These are phyloP conservation scores for Otolemur crassicaudatus DNA, from an alignment of 2,797 vertebrate species.

Conservation along the genomic window DNA sequence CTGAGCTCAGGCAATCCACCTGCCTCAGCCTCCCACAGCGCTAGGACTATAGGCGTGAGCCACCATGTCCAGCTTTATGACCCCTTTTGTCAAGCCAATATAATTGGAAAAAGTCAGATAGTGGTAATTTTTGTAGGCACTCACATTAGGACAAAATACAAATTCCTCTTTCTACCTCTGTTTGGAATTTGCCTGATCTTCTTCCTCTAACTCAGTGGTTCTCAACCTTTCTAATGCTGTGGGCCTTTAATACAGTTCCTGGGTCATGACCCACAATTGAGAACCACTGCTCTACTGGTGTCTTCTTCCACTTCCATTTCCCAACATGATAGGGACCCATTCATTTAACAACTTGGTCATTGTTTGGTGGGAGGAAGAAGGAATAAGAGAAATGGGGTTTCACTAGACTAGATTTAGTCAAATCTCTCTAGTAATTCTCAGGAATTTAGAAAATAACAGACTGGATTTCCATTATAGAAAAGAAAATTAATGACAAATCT, in stretches of 20 bases:
- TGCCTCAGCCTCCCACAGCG: too few relatives aligned
- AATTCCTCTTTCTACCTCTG: not conserved
- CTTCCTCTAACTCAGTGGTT: not conserved
- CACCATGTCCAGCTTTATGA: not conserved
- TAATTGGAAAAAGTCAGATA: not conserved
- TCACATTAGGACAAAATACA: constrained; percentile 37
- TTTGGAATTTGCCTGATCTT: constrained; percentile 22
- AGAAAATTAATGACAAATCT: constrained; percentile 29
- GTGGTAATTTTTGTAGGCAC: not conserved
- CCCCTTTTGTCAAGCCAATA: constrained; percentile 46
- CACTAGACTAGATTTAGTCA: not conserved
- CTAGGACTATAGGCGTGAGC: too few relatives aligned
- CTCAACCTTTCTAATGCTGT: too few relatives aligned
- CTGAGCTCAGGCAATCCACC: too few relatives aligned
- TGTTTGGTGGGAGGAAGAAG: constrained; percentile 2
- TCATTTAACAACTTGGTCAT: constrained; percentile 13
- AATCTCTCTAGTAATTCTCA: constrained; percentile 34
- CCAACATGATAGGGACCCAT: not conserved
- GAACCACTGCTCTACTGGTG: not conserved
- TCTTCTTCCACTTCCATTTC: constrained; percentile 43
- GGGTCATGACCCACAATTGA: too few relatives aligned
- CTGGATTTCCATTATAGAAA: constrained; percentile 48
- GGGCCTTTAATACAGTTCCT: too few relatives aligned
- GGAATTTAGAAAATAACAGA: constrained; percentile 29
- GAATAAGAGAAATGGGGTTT: constrained; percentile 31